Evolutionary conservation across 2,113 vertebrate species (phyloP).

Genomic region (Ranitomeya imitator): DNA sequence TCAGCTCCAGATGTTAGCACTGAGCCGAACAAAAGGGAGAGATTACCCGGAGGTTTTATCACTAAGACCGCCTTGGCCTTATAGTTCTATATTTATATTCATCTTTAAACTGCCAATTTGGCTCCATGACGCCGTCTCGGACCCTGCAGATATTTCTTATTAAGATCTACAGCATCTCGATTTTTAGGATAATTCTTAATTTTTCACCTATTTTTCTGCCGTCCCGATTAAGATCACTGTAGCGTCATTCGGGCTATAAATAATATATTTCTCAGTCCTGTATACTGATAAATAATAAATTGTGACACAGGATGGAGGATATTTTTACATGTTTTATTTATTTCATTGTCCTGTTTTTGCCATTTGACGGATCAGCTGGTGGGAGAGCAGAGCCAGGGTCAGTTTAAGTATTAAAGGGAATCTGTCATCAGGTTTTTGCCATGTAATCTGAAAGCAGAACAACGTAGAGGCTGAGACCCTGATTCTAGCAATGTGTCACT

Average conservation of each 20-base stretch:
- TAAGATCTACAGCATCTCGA: not conserved
- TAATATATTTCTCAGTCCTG: constrained; percentile 34
- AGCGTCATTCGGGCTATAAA: constrained; percentile 30
- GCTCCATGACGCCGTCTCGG: constrained; percentile 17
- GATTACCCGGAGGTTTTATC: not conserved
- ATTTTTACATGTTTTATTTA: constrained; percentile 30
- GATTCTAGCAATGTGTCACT: no score
- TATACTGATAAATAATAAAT: constrained; percentile 31
- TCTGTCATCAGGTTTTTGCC: no score
- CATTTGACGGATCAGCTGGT: not conserved
- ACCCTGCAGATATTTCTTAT: constrained; percentile 35
- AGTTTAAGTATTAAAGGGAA: not conserved
- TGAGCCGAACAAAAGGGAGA: constrained; percentile 44
- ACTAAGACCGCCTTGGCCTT: not conserved
- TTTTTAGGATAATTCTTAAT: not conserved
- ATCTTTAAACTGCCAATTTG: constrained; percentile 55
- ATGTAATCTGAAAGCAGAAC: no score
- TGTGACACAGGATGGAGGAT: not conserved
- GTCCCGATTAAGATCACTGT: constrained; percentile 53
- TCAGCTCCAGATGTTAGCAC: constrained; percentile 42
- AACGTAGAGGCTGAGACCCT: no score
- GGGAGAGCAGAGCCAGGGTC: not conserved
- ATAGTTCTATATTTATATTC: constrained; percentile 32
- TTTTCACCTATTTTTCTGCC: constrained; percentile 31
- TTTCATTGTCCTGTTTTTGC: not conserved